Base-by-base conservation (phyloP, 2,113 vertebrate genomes). In the Stercorarius parasiticus region DNA sequence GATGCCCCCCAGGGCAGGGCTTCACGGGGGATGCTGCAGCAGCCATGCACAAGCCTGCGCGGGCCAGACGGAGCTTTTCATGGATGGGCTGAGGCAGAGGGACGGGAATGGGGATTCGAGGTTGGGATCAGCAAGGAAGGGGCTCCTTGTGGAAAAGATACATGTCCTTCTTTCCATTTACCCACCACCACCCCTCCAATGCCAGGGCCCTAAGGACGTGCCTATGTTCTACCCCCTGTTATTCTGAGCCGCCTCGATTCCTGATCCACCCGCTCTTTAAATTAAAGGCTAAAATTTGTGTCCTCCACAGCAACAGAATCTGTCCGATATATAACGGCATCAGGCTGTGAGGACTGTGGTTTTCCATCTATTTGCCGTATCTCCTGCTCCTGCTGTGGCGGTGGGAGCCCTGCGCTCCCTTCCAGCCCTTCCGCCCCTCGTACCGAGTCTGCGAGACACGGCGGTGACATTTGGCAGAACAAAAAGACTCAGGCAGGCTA, bases 281-380 rank as follows among this genome's bases (percentile, higher is more conserved):
- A n/a, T 29, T 27, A 27, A 36, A 74, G 13, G 52, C 43, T 43
- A 18, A 58, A 53, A 34, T 13, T 9, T 9, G 4, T 14, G 49
- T 20, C 52, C 71, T 23, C 42, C n/a, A 6, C 21, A 43, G 58
- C 34, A 30, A 8, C 64, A 55, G 25, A 40, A 20, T 50, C 73
- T 16, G 15, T 13, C 66, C 22, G 1, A 15, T 5, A 8, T 0
- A 3, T 2, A 17, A 2, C 30, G 22, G 36, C 43, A 9, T 2
- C 61, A 25, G 71, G 27, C 62, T 29, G 53, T 14, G 72, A 19
- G 1, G 5, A 9, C 32, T 10, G 19, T 17, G 32, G 4, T 26
- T 26, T 38, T 14, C 9, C 3, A 13, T 17, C 15, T 9, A 0
- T 34, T 13, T 38, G 13, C 3, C 29, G 0, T 4, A 5, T 12